Conservation (phyloP, 2,888 invertebrate genomes). For the Rhingia rostrata region DNA sequence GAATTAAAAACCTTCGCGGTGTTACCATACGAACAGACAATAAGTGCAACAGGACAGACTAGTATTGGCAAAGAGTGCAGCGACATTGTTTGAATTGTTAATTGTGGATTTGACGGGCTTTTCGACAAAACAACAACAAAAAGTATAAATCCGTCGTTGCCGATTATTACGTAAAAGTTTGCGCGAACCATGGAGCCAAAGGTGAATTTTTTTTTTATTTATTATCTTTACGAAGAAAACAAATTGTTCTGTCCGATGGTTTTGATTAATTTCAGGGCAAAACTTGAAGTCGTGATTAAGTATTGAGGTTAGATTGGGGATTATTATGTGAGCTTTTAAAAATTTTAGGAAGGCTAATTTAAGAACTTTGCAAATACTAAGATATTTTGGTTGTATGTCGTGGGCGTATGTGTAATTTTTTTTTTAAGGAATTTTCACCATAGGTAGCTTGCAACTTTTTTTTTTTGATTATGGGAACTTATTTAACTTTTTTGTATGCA, state of each 20-base stretch:
- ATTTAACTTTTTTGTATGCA: too few relatives aligned
- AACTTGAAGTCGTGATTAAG: slow-evolving; percentile 42
- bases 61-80: slow-evolving; percentile 64
- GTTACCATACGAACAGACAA: slow-evolving; percentile 50
- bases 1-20: slow-evolving; percentile 65
- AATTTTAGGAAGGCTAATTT: background rate
- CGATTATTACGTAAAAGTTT: slow-evolving; percentile 65
- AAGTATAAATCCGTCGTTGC: background rate
- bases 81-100: slow-evolving; percentile 72
- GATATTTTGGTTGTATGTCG: background rate
- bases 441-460: too few relatives aligned
- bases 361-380: too few relatives aligned
- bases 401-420: slow-evolving; percentile 37
- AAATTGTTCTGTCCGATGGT: background rate
- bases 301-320: background rate
- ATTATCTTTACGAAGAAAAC: background rate
- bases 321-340: background rate
- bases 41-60: slow-evolving; percentile 61
- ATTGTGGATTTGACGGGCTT: slow-evolving; percentile 46
- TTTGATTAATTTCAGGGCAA: background rate
- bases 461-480: too few relatives aligned
- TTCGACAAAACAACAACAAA: slow-evolving; percentile 7
- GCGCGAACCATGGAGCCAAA: slow-evolving; percentile 63
- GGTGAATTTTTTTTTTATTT: slow-evolving; percentile 62
- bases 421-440: background rate